Evolutionary conservation across 2,888 invertebrate genomes (phyloP).

Genomic region (Stenichneumon culpator): DNA sequence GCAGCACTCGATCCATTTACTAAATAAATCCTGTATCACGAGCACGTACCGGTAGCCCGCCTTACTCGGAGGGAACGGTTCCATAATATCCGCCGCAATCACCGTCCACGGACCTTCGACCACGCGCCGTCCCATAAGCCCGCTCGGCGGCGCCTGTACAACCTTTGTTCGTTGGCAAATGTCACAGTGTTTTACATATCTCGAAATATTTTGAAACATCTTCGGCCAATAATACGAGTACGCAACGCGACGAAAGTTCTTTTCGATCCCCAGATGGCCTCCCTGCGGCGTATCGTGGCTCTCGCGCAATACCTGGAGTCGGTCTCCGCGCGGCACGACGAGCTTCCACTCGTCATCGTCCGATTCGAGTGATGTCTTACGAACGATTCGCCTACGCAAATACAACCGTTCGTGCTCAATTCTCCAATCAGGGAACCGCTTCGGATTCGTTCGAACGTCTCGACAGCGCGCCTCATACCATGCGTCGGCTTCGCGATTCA

Average conservation of each 20-base stretch:
- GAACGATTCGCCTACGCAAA: no score
- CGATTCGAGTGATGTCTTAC: no score
- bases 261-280: slow-evolving; percentile 70
- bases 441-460: no score
- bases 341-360: not conserved
- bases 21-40: no score
- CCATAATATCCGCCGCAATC: not conserved
- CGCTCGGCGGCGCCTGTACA: slow-evolving; percentile 61
- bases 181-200: slow-evolving; percentile 71
- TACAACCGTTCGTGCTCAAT: no score
- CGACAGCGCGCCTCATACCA: no score
- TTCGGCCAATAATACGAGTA: slow-evolving; percentile 71
- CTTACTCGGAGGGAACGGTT: no score
- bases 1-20: no score
- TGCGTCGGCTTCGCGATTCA: no score
- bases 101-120: slow-evolving; percentile 5
- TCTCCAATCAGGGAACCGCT: no score
- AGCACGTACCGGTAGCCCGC: no score
- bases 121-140: slow-evolving; percentile 66
- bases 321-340: not conserved
- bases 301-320: not conserved
- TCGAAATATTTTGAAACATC: slow-evolving; percentile 62
- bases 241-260: slow-evolving; percentile 56
- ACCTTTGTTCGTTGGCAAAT: slow-evolving; percentile 71
- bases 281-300: slow-evolving; percentile 71